Conservation (phyloP, 2,888 invertebrate genomes). For the Thyatira batis region DNA sequence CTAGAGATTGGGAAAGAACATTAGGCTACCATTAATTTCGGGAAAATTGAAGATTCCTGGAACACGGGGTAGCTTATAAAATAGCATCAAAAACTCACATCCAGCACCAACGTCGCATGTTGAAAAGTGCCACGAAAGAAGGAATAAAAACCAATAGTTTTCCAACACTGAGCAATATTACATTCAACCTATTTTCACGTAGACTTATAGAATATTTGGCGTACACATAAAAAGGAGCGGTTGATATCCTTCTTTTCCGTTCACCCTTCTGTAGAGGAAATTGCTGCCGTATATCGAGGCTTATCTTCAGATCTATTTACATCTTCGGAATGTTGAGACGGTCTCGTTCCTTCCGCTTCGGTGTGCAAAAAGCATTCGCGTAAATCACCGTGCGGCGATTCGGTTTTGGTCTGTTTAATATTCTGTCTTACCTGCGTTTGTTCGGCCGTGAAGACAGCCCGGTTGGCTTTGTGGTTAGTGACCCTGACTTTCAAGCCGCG, state of each 20-base stretch:
- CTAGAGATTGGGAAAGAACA: too few species aligned
- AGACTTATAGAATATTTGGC: conserved; percentile 43
- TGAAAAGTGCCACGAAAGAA: background rate
- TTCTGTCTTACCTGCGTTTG: background rate
- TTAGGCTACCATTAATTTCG: too few species aligned
- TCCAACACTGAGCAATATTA: conserved; percentile 12
- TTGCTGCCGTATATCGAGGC: conserved; percentile 72
- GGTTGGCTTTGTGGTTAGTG: too few species aligned
- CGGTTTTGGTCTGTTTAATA: background rate
- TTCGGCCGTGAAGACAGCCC: background rate
- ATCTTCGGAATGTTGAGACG: conserved; percentile 53
- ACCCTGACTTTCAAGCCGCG: too few species aligned
- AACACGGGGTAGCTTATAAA: too few species aligned
- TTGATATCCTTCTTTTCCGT: conserved; percentile 57
- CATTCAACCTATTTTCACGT: conserved; percentile 10
- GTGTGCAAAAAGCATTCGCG: background rate
- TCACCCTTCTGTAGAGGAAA: conserved; percentile 68
- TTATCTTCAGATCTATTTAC: conserved; percentile 75
- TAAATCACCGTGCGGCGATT: background rate
- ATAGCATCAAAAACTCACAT: background rate
- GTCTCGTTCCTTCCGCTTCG: conserved; percentile 41
- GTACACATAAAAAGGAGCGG: conserved; percentile 57
- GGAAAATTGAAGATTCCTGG: too few species aligned
- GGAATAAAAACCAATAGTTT: conserved; percentile 10
- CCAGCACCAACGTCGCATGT: background rate